Conservation (phyloP, 1,140 invertebrate genomes). For the Halictus rubicundus region DNA sequence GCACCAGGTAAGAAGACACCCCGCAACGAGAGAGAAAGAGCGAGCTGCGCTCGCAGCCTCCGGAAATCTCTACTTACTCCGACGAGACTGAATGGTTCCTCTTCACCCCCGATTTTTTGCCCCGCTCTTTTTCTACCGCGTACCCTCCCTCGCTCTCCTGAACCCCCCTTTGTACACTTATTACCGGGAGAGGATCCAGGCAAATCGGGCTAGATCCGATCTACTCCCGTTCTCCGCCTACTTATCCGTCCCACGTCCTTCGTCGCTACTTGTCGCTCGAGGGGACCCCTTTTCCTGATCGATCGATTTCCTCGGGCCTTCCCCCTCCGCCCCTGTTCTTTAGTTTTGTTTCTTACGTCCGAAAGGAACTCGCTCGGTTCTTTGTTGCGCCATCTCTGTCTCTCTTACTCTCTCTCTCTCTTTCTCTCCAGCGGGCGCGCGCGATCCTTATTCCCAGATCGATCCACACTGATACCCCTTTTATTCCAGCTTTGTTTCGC, state of each 20-base stretch:
- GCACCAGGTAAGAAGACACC: conserved; percentile 67
- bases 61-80: conserved; percentile 79
- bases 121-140: conserved; percentile 2
- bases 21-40: conserved; percentile 49
- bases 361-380: conserved; percentile 23
- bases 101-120: conserved; percentile 1
- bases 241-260: conserved; percentile 21
- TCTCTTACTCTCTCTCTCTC: no score
- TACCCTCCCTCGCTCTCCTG: conserved; percentile 21
- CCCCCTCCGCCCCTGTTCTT: not conserved
- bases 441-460: conserved; percentile 29
- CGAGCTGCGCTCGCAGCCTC: conserved; percentile 62
- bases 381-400: conserved; percentile 17
- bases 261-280: conserved; percentile 6
- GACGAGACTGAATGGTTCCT: conserved; percentile 69
- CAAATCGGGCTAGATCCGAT: conserved; percentile 71
- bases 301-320: conserved; percentile 35
- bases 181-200: conserved; percentile 51
- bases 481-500: conserved; percentile 38
- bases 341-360: conserved; percentile 35
- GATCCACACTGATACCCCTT: conserved; percentile 37
- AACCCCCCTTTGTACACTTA: conserved; percentile 53
- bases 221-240: conserved; percentile 29
- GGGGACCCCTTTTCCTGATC: conserved; percentile 34
- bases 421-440: no score